Percentiles rank a stretch among this genome's conserved stretches.
Conservation (phyloP, 1,140 invertebrate genomes). For the Drosophila kurseongensis region DNA sequence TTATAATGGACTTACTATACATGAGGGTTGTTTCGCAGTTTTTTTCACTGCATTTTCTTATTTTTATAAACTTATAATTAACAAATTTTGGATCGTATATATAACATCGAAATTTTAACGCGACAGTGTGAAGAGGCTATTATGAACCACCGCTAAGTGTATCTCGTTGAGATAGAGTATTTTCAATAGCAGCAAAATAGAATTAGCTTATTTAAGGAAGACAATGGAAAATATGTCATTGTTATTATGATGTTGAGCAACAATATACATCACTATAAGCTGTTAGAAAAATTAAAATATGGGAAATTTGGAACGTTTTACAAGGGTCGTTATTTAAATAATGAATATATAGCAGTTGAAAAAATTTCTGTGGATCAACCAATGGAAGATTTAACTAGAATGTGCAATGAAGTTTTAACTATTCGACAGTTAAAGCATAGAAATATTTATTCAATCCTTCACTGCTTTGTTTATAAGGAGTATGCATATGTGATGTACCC, state of each 20-base stretch:
- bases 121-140: no score
- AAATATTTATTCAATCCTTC: slow-evolving; percentile 90
- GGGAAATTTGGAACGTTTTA: slow-evolving; percentile 86
- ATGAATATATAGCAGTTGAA: slow-evolving; percentile 90
- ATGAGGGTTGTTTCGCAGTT: no score
- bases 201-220: no score
- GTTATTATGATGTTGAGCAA: slow-evolving; percentile 69
- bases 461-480: slow-evolving; percentile 90
- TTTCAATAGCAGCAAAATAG: no score
- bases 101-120: no score
- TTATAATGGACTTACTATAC: no score
- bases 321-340: slow-evolving; percentile 89
- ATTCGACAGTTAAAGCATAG: slow-evolving; percentile 91
- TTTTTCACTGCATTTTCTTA: no score
- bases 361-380: slow-evolving; percentile 90
- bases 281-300: slow-evolving; percentile 88
- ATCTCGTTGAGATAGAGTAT: no score
- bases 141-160: no score
- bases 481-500: slow-evolving; percentile 93
- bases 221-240: no score
- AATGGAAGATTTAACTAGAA: slow-evolving; percentile 87
- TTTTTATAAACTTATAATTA: no score
- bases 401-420: slow-evolving; percentile 91
- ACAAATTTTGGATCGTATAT: no score
- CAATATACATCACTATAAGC: slow-evolving; percentile 86